Base-by-base conservation (phyloP, 2,888 invertebrate genomes). In the Standfussiana lucernea region DNA sequence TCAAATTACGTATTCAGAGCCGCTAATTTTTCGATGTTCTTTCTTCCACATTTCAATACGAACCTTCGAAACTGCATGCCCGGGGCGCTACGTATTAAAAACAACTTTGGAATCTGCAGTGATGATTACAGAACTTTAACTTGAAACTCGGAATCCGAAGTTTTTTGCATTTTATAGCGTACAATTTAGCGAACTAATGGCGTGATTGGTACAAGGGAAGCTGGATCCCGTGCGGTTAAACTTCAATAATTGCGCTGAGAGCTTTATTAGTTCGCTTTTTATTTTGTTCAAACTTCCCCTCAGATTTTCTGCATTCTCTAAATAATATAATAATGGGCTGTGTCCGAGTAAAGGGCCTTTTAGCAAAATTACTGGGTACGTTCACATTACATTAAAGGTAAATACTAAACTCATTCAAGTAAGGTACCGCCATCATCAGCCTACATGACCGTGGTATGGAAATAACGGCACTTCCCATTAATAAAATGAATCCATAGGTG, bases 91-190 rank as follows among this genome's bases (percentile, higher is more conserved):
- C 83, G 78, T 78, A 83, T 87, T 89, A 86, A 86, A 89, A 87
- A 86, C 84, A 80, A 89, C 77, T 83, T 88, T 79, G 79, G 77
- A 87, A 88, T 86, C 72, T 83, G 77, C 82, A 82, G 83, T 71
- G 72, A 82, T 89, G 86, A 89, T 89, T 87, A 87, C 82, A 86
- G 79, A 85, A 90, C 82, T 86, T 88, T 85, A 88, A 86, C 86
- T 84, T 88, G 78, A 87, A 87, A 86, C 64, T 81, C 80, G 75
- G 91, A 93, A 92, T 93, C 89, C 88, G 78, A 88, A 61, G 80
- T 89, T 93, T 95, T 95, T 94, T 94, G 92, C 93, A 93, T 94
- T 93, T 93, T 94, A 95, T 93, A 93, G 86, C 91, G 84, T 91
- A 93, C 93, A 94, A 94, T 95, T 95, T 95, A 91, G 90, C 90